phyloP scores from a whole-genome alignment of 1,140 invertebrate genomes.

The Anastatus disparis region DNA sequence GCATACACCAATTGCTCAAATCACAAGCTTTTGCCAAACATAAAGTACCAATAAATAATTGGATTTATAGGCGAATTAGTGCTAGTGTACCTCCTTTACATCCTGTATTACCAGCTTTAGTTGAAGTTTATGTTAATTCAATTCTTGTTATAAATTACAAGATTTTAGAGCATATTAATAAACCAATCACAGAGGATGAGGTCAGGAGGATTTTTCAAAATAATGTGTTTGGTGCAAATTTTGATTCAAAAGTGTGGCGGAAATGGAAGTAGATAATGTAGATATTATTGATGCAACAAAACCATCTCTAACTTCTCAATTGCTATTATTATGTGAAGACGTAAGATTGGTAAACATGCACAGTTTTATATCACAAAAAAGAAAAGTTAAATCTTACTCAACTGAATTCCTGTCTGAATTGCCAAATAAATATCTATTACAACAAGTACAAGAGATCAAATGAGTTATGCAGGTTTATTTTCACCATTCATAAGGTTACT shows the following conservation, averaged over 20 bases:
- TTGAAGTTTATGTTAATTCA: conserved; percentile 96
- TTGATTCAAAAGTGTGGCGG: conserved; percentile 59
- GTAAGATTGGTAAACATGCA: conserved; percentile 84
- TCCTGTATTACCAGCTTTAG: conserved; percentile 90
- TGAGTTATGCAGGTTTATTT: conserved; percentile 88
- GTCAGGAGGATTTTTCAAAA: conserved; percentile 87
- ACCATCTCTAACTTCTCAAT: conserved; percentile 85
- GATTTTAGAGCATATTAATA: conserved; percentile 83
- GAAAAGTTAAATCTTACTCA: conserved; percentile 88
- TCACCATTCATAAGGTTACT: conserved; percentile 86
- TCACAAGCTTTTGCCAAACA: conserved; percentile 96
- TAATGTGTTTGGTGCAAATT: conserved; percentile 78
- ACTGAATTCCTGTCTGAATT: conserved; percentile 89
- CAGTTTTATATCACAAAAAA: conserved; percentile 74
- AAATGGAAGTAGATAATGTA: conserved; percentile 66
- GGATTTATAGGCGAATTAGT: conserved; percentile 95
- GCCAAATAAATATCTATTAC: conserved; percentile 93
- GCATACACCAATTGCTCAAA: conserved; percentile 95
- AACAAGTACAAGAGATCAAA: conserved; percentile 93
- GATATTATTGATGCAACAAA: conserved; percentile 65
- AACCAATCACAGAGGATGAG: conserved; percentile 91
- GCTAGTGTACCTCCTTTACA: conserved; percentile 87
- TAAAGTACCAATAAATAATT: conserved; percentile 92
- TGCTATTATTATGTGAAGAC: conserved; percentile 93
- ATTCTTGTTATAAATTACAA: conserved; percentile 84